phyloP scores from a whole-genome alignment of 2,797 vertebrate genomes.

The Acanthiza pusilla region DNA sequence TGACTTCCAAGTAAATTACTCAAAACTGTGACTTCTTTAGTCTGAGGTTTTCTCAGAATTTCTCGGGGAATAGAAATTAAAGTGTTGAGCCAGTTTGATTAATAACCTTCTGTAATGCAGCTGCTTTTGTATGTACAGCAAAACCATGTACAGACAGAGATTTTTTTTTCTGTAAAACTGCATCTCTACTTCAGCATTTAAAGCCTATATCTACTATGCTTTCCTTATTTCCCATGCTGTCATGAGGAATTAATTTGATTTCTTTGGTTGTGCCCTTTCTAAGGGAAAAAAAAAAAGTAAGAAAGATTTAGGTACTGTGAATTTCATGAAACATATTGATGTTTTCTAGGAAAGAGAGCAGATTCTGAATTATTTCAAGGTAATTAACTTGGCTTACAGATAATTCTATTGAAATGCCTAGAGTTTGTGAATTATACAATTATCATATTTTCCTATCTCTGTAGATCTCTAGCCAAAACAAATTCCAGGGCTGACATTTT shows the following conservation, averaged over 20 bases:
- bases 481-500: constrained; percentile 10
- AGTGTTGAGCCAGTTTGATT: not conserved
- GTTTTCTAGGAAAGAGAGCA: not conserved
- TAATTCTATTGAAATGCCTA: not conserved
- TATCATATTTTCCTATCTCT: not conserved
- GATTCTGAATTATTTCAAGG: not conserved
- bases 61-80: not conserved
- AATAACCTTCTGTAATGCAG: not conserved
- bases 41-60: not conserved
- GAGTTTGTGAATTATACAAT: not conserved
- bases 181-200: not conserved
- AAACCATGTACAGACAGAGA: not conserved
- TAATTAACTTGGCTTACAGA: not conserved
- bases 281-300: not conserved
- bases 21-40: not conserved
- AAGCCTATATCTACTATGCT: not conserved
- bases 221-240: not conserved
- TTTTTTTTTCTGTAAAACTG: not conserved
- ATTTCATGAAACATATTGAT: not conserved
- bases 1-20: not conserved
- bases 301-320: not conserved
- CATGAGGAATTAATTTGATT: not conserved
- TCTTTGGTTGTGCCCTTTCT: not conserved
- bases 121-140: not conserved
- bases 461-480: constrained; percentile 3